Evolutionary conservation across 2,888 invertebrate genomes (phyloP), one percentile per base, ranked within the genome.

Genomic region (Oligia strigilis): DNA sequence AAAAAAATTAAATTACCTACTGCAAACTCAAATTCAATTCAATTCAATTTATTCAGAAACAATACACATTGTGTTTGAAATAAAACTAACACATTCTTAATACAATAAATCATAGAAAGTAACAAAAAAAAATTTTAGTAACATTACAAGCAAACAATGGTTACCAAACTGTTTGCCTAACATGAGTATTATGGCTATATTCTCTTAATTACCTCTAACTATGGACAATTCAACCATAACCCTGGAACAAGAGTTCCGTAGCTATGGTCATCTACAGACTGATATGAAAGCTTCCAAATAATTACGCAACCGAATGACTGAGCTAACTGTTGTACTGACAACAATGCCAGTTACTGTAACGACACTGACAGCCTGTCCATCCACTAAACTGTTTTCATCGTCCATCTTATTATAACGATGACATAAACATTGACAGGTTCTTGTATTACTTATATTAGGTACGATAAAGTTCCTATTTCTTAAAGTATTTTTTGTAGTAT

Each of bases 231-330:
- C 14, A 29, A 29, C n/a, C 5, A 4, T 69, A 46, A 6, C 29
- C 2, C 13, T 4, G 29, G 49, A 29, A 69, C 49, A 29, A 74
- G 46, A 55, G 29, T 43, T 43, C 6, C 29, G 19, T 29, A 43
- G 17, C 4, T 43, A 23, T 52, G 40, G 17, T 4, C 17, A 17
- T 5, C 17, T 19, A 58, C 1, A 23, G 11, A 40, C 6, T 60
- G 55, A n/a, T 55, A 62, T 67, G 70, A 79, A 79, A 83, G 49
- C 69, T 46, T 72, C 13, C 60, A 73, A 78, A 79, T 84, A 60
- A 84, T 82, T 55, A 84, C 70, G 70, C 17, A 84, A 74, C 52
- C 8, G 9, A 62, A 65, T 60, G 40, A 65, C n/a, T 29, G 29
- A 29, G 29, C 29, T 29, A 49, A 23, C 58, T 11, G 73, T 72